Percentiles rank a stretch among this genome's conserved stretches.
phyloP scores from a whole-genome alignment of 2,888 invertebrate species.

The Dryobotodes eremita region DNA sequence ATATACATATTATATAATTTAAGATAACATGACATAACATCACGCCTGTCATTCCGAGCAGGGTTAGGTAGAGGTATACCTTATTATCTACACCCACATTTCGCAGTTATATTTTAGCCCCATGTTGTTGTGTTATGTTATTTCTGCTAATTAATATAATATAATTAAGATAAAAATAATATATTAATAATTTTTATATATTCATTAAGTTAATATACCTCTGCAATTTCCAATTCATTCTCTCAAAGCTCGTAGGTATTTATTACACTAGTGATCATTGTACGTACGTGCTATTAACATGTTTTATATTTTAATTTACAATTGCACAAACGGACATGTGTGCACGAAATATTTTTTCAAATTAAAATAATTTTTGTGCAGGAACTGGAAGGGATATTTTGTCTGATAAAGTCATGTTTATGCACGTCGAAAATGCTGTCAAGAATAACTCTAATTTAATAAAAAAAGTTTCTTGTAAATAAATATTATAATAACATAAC shows the following conservation, averaged over 20 bases:
- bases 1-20: background rate
- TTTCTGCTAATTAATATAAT: background rate
- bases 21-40: background rate
- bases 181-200: no score
- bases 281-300: slow-evolving; percentile 38
- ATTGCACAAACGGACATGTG: slow-evolving; percentile 14
- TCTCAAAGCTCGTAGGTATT: slow-evolving; percentile 45
- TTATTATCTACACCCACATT: background rate
- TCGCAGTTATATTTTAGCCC: background rate
- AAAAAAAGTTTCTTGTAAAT: background rate
- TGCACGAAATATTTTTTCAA: background rate
- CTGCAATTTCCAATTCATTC: slow-evolving; percentile 21
- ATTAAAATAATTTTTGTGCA: slow-evolving; percentile 14
- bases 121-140: background rate
- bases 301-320: slow-evolving; percentile 36
- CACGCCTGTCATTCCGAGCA: background rate
- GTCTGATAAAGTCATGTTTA: slow-evolving; percentile 1
- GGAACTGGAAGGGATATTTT: slow-evolving; percentile 24
- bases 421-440: slow-evolving; percentile 16
- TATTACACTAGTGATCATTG: slow-evolving; percentile 55
- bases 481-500: background rate
- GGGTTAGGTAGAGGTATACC: no score
- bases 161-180: no score
- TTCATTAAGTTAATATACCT: no score
- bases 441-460: background rate